Evolutionary conservation across 2,113 vertebrate genomes (phyloP), one percentile per base, ranked within the genome.

Genomic region (Pelmatolapia mariae): DNA sequence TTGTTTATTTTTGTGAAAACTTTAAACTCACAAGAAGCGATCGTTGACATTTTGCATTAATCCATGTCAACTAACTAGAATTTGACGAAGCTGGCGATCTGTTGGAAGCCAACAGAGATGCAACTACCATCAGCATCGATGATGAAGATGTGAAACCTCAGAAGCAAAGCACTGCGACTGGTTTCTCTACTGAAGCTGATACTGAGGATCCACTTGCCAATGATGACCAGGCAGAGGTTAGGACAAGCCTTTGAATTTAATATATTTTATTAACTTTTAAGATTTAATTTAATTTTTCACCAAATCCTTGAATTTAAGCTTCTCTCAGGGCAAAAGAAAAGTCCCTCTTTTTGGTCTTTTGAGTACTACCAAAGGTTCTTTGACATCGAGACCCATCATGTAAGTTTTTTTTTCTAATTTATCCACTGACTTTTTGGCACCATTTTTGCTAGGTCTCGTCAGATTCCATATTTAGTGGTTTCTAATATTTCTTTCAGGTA

Each of bases 331-430:
- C 96, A 98, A 93, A 98, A 97, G 96, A 98, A 98, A 96, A 97
- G 92, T 91, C 96, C 96, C 38, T 97, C 98, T 43, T 99, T 99
- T 95, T 99, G 98, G 99, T 98, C 98, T 0, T 98, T 99, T 94
- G 98, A 99, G 22, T 99, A 98, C 93, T 99, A 99, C 90, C 98
- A 99, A 91, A 97, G 93, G 1, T 98, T 99, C 93, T 99, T 99
- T 10, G 97, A 99, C 88, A 97, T 99, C 80, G 98, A 99, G 84
- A 99, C 98, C 0, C 95, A 97, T 90, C 98, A 99, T 96, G 98
- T 99, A 95, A 84, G 81, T 43, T 24, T n/a, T 82, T 18, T 76
- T 82, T 79, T 52, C 47, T 11, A 24, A n/a, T 15, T 22, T 7
- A 6, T 63, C 87, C 54, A 61, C 5, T 63, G 15, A 63, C 15